Conservation (phyloP, 2,113 vertebrate species). For the Petaurus breviceps region DNA sequence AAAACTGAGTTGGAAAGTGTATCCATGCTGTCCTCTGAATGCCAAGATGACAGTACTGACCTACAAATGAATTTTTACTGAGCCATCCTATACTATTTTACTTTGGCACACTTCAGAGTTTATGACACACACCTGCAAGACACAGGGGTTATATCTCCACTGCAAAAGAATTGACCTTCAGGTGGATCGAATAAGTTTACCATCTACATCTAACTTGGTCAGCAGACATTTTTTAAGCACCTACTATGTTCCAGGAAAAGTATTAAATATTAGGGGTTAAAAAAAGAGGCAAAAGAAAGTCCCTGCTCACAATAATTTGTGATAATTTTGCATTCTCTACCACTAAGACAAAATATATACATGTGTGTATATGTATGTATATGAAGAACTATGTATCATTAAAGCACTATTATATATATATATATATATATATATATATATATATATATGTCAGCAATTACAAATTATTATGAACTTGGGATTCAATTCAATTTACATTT, state of each 20-base stretch:
- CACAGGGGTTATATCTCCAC: neutral
- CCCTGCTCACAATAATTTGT: neutral
- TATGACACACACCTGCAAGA: conserved; percentile 5
- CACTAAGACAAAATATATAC: neutral
- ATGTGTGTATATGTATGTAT: neutral
- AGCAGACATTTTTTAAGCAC: neutral
- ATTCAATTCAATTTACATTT: neutral
- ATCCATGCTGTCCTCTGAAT: neutral
- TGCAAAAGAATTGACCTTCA: conserved; percentile 6
- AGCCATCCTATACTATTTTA: conserved; percentile 1
- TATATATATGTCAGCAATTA: neutral
- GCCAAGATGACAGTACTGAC: neutral
- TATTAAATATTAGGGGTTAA: conserved; percentile 3
- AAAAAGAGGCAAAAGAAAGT: neutral
- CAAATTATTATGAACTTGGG: neutral
- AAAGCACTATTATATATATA: neutral
- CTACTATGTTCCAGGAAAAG: neutral
- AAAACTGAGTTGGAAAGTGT: neutral
- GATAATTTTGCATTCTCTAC: neutral
- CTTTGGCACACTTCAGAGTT: neutral
- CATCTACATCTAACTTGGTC: neutral
- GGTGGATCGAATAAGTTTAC: neutral
- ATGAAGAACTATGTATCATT: neutral
- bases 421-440: neutral
- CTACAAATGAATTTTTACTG: conserved; percentile 15